A percentile compares a stretch with the other conserved stretches of the same genome.
Evolutionary conservation across 35 echinoderm and acorn worm species (phyloP).

Genomic region (Apostichopus japonicus): DNA sequence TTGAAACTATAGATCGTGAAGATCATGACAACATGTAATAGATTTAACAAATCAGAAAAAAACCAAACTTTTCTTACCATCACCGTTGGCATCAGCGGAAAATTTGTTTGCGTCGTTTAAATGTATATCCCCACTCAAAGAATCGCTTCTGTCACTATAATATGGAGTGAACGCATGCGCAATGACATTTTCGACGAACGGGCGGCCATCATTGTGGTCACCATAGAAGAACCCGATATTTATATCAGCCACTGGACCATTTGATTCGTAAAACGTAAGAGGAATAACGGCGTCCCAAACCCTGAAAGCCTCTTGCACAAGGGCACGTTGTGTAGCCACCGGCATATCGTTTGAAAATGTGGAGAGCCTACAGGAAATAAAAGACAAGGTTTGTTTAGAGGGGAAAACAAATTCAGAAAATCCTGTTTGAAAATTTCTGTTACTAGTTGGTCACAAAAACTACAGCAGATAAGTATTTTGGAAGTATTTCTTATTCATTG

Average conservation of each 20-base stretch:
- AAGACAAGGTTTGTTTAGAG: not conserved
- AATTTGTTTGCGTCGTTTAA: not conserved
- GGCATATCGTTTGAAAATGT: not conserved
- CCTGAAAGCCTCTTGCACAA: not conserved
- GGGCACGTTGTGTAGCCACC: not conserved
- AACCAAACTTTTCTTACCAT: not conserved
- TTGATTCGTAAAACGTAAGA: slow-evolving; percentile 10
- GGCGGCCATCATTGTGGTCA: not conserved
- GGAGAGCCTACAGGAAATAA: not conserved
- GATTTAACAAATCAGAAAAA: too few relatives aligned
- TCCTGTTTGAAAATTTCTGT: too few relatives aligned
- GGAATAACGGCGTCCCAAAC: not conserved
- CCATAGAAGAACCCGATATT: not conserved
- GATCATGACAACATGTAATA: too few relatives aligned
- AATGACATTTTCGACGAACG: not conserved
- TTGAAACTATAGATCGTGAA: too few relatives aligned
- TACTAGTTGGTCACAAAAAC: too few relatives aligned
- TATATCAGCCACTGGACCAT: not conserved
- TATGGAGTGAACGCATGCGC: not conserved
- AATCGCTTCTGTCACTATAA: not conserved
- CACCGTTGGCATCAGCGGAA: not conserved
- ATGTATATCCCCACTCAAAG: not conserved
- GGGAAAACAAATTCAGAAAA: too few relatives aligned
- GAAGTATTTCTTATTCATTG: too few relatives aligned
- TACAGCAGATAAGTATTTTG: too few relatives aligned